Evolutionary conservation across 2,797 vertebrate genomes (phyloP).

Genomic region (Crenuchus spilurus): DNA sequence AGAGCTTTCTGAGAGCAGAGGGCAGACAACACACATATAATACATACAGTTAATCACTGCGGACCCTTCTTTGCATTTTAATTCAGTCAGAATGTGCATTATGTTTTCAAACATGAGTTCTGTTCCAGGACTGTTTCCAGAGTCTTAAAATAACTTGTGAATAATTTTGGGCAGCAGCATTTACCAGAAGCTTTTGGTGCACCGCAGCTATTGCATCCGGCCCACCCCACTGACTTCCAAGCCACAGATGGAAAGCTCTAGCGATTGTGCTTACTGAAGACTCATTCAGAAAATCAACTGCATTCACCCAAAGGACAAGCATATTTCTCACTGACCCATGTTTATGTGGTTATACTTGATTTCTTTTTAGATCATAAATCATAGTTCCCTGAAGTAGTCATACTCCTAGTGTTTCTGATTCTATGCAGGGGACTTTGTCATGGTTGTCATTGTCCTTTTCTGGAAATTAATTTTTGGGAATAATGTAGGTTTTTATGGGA

Average conservation of each 20-base stretch:
- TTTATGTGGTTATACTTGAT: constrained; percentile 20
- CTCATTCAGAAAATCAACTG: neutral
- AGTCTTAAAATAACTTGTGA: constrained; percentile 20
- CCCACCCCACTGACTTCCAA: neutral
- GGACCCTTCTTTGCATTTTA: neutral
- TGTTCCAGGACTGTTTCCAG: neutral
- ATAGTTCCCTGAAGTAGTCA: constrained; percentile 1
- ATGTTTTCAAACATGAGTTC: neutral
- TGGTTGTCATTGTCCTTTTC: too few species aligned
- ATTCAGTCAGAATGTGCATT: neutral
- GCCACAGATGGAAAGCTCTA: constrained; percentile 4
- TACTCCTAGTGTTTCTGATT: constrained; percentile 3
- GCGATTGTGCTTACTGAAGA: neutral
- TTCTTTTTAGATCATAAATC: constrained; percentile 19
- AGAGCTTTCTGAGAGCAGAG: constrained; percentile 2
- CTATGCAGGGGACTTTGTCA: too few species aligned
- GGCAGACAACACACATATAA: neutral
- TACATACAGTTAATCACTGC: neutral
- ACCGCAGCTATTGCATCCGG: neutral
- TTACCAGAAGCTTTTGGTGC: constrained; percentile 25
- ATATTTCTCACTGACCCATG: neutral
- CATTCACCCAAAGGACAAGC: neutral
- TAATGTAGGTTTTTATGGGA: too few species aligned
- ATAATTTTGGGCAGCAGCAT: constrained; percentile 14
- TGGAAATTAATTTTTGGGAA: too few species aligned